Evolutionary conservation across 1,140 invertebrate species (phyloP).

Genomic region (Tribolium madens): DNA sequence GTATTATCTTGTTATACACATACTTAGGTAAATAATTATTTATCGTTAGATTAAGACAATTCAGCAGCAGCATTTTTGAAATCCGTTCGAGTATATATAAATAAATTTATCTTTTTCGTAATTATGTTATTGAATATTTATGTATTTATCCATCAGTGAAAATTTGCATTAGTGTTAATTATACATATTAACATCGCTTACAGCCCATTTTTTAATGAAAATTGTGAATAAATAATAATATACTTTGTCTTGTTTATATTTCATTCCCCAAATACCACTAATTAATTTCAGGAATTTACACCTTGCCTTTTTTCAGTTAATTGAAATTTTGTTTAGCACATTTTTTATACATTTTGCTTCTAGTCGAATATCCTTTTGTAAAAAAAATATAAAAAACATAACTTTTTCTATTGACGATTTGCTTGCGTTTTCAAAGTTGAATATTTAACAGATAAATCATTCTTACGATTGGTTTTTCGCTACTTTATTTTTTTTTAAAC

Average conservation of each 20-base stretch:
- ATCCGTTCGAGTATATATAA: conserved; percentile 48
- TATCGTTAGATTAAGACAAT: conserved; percentile 54
- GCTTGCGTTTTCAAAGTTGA: too few relatives aligned
- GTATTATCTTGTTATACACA: conserved; percentile 59
- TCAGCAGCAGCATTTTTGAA: conserved; percentile 56
- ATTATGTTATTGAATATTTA: conserved; percentile 63
- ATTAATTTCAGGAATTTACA: too few relatives aligned
- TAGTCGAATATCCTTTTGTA: too few relatives aligned
- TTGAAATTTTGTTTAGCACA: too few relatives aligned
- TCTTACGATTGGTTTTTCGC: too few relatives aligned
- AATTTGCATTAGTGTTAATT: conserved; percentile 65
- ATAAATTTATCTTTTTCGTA: conserved; percentile 59
- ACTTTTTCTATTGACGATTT: too few relatives aligned
- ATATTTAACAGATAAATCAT: too few relatives aligned
- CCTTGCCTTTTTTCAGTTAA: too few relatives aligned
- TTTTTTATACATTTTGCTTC: too few relatives aligned
- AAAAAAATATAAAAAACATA: too few relatives aligned
- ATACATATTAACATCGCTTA: conserved; percentile 64
- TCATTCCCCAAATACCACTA: background rate
- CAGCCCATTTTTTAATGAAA: conserved; percentile 64
- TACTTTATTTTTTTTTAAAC: too few relatives aligned
- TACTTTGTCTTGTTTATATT: conserved; percentile 12
- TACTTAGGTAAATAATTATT: conserved; percentile 57
- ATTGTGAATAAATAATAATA: conserved; percentile 58
- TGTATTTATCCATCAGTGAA: conserved; percentile 62